Conservation (phyloP, 2,113 vertebrate genomes). For the Coryphaenoides rupestris region DNA sequence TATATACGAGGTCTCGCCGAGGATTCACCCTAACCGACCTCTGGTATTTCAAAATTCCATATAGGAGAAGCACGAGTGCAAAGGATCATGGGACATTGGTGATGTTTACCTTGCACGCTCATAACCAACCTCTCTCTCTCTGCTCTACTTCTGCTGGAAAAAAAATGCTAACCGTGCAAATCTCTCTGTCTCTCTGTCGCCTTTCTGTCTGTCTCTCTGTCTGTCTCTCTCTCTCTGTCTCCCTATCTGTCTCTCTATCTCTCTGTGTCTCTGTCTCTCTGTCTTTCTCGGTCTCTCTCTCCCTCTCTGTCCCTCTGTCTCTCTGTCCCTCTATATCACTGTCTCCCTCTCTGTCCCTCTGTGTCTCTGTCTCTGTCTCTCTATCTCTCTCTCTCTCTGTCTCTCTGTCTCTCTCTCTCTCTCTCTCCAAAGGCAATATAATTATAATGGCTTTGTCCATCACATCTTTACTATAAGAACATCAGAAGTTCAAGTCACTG, state of each 20-base stretch:
- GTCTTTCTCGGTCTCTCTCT: background rate
- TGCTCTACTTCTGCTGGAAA: slow-evolving; percentile 40
- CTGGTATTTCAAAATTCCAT: slow-evolving; percentile 55
- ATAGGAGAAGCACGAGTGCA: slow-evolving; percentile 38
- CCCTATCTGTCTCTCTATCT: background rate
- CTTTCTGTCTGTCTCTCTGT: background rate
- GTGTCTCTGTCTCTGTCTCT: too few species aligned
- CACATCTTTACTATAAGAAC: too few species aligned
- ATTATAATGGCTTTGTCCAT: too few species aligned
- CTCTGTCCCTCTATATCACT: too few species aligned
- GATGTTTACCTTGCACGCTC: slow-evolving; percentile 59
- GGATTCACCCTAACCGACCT: slow-evolving; percentile 50
- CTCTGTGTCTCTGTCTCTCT: background rate
- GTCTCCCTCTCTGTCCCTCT: too few species aligned
- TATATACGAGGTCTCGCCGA: slow-evolving; percentile 34
- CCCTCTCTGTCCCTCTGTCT: too few species aligned
- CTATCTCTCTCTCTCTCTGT: background rate
- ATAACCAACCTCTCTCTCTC: slow-evolving; percentile 49
- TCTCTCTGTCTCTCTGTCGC: slow-evolving; percentile 3
- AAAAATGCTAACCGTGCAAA: slow-evolving; percentile 22
- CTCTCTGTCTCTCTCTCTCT: slow-evolving; percentile 10
- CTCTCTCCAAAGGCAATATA: too few species aligned
- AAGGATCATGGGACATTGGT: slow-evolving; percentile 52
- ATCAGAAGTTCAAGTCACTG: too few species aligned
- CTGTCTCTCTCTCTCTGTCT: background rate